Evolutionary conservation across 1,140 invertebrate species (phyloP), one percentile per base, ranked within the genome.

Genomic region (Solenopsis invicta): DNA sequence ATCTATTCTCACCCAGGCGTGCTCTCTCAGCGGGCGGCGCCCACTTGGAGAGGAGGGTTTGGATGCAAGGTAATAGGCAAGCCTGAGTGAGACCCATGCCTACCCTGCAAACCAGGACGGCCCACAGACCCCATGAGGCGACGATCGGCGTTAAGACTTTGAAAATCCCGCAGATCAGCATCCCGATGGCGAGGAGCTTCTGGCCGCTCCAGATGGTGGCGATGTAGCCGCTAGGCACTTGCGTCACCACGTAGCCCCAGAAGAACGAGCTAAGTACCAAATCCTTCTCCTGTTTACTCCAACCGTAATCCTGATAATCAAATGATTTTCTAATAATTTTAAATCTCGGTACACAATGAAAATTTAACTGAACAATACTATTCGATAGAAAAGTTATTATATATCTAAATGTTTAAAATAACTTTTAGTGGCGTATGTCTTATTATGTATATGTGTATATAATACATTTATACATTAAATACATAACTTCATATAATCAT

Each of bases 211-310:
- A 96, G 21, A 91, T 85, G 67, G 91, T 93, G 0, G 96, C 96
- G 12, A 97, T 66, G 71, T 95, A 96, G 5, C 96, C 96, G 0
- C 96, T 96, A 8, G 96, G 96, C 78, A 96, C 91, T 89, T 97
- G 97, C 89, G 95, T 97, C 16, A 95, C 66, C 6, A 96, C 96
- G 92, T 97, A 97, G 0, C 97, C 97, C 96, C 97, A 97, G 91
- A 97, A 97, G 91, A 97, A 97, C 0, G 97, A 96, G 56, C 96
- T 96, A 18, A 97, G 93, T 8, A 97, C 95, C 21, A 96, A 91
- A 4, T 96, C 96, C 86, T 96, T 96, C 2, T 96, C 95, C 8
- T 93, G 76, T 12, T 96, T 94, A 86, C 95, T 93, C 97, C 97
- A 97, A 18, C 94, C 88, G 90, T 96, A 97, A 0, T 69, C 87